phyloP scores from a whole-genome alignment of 2,888 invertebrate species.

The Villa cingulata region DNA sequence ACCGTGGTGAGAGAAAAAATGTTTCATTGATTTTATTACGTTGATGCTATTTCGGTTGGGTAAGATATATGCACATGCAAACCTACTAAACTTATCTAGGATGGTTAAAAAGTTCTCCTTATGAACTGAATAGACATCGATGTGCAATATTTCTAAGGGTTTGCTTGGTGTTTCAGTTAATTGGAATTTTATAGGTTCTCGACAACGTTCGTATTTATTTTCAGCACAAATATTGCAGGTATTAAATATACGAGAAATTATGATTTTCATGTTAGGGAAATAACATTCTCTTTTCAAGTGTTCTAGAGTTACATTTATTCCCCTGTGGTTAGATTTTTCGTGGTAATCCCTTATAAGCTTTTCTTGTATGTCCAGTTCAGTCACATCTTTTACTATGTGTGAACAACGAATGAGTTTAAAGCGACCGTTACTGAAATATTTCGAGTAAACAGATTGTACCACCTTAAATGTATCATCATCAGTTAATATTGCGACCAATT shows the following conservation, averaged over 20 bases:
- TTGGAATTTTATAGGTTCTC: conserved; percentile 10
- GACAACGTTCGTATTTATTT: conserved; percentile 11
- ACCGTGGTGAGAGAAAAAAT: conserved; percentile 10
- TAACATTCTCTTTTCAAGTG: conserved; percentile 8
- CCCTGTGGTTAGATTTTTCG: conserved; percentile 6
- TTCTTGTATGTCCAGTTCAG: conserved; percentile 8
- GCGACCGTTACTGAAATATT: neutral
- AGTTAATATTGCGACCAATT: conserved; percentile 9
- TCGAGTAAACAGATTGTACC: neutral
- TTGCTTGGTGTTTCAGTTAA: conserved; percentile 6
- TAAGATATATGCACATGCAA: conserved; percentile 8
- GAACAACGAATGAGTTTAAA: conserved; percentile 1
- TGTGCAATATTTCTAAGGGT: conserved; percentile 7
- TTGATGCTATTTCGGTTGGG: conserved; percentile 9
- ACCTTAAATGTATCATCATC: conserved; percentile 1
- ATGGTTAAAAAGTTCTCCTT: conserved; percentile 8
- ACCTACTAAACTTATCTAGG: conserved; percentile 9
- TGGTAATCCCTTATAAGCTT: conserved; percentile 8
- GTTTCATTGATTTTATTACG: conserved; percentile 5
- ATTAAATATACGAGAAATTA: conserved; percentile 6
- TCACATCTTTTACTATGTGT: neutral
- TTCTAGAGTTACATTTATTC: conserved; percentile 7
- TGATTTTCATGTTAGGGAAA: conserved; percentile 9
- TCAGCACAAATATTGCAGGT: conserved; percentile 6
- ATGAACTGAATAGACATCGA: conserved; percentile 7